Percentiles rank a stretch among this genome's conserved stretches.
Conservation (phyloP, 2,888 invertebrate genomes). For the Caenorhabditis sinica region DNA sequence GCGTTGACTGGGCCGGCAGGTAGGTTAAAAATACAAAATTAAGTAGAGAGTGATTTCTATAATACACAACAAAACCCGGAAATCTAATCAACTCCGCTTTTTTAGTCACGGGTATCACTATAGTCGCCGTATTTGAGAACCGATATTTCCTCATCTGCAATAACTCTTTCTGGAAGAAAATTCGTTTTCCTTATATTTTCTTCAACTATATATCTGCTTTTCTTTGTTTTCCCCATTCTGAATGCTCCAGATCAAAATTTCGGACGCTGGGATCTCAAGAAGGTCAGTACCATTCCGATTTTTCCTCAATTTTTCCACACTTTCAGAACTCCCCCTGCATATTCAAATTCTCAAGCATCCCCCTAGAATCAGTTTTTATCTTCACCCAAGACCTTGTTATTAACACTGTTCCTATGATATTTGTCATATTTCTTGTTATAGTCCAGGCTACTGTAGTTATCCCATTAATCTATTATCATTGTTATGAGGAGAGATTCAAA, state of each 20-base stretch:
- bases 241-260: conserved; percentile 1
- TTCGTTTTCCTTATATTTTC: not conserved
- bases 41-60: not conserved
- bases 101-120: conserved; percentile 23
- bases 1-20: conserved; percentile 17
- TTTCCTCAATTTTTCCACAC: not conserved
- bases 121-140: conserved; percentile 25
- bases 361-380: not conserved
- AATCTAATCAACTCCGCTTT: no score
- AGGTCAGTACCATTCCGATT: not conserved
- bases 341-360: not conserved
- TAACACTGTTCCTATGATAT: conserved; percentile 9
- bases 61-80: not conserved
- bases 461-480: not conserved
- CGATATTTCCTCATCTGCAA: conserved; percentile 17
- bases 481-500: not conserved
- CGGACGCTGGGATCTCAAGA: not conserved
- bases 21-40: no score
- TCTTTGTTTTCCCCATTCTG: conserved; percentile 2
- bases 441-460: conserved; percentile 3
- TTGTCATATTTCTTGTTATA: not conserved
- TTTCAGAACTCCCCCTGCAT: conserved; percentile 10
- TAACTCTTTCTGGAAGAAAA: conserved; percentile 6
- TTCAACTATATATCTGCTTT: conserved; percentile 11
- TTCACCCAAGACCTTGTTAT: not conserved